Percentiles rank a stretch among this genome's conserved stretches.
Conservation (phyloP, 2,888 invertebrate species). For the Hirtodrosophila trivittata region DNA sequence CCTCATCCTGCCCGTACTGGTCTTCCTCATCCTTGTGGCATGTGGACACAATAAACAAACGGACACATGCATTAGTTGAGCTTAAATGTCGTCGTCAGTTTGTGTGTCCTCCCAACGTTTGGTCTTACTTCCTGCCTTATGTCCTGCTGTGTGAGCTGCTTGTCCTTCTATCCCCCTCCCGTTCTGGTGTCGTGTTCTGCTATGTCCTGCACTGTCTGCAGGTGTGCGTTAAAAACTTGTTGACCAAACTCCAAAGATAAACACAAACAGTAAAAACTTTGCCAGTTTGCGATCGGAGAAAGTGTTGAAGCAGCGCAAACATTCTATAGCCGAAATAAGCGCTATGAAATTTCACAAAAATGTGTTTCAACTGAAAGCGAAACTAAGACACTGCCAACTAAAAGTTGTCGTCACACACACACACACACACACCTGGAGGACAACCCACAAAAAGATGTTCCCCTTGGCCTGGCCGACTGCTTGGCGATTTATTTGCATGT, state of each 20-base stretch:
- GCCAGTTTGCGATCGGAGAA: conserved; percentile 46
- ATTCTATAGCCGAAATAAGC: conserved; percentile 67
- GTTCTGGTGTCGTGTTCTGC: background rate
- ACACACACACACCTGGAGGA: conserved; percentile 39
- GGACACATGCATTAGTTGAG: conserved; percentile 78
- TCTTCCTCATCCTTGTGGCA: conserved; percentile 29
- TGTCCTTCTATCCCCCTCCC: background rate
- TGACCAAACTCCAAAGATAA: conserved; percentile 80
- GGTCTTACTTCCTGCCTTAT: conserved; percentile 18
- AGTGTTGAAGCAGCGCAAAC: conserved; percentile 69
- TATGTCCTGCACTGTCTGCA: conserved; percentile 52
- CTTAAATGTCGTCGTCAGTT: conserved; percentile 62
- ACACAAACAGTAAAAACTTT: conserved; percentile 50
- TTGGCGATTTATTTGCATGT: conserved; percentile 78
- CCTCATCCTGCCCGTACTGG: conserved; percentile 3
- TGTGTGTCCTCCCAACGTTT: conserved; percentile 21
- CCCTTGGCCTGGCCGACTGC: conserved; percentile 1
- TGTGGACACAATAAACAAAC: conserved; percentile 73
- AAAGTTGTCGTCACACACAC: conserved; percentile 34
- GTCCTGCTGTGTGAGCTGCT: no score
- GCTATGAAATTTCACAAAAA: conserved; percentile 70
- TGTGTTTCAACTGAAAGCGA: conserved; percentile 63
- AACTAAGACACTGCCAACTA: conserved; percentile 35
- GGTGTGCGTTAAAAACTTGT: conserved; percentile 73
- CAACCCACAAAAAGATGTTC: conserved; percentile 10